Evolutionary conservation across 2,888 invertebrate species (phyloP), one percentile per base, ranked within the genome.

Genomic region (Orthonychiurus folsomi): DNA sequence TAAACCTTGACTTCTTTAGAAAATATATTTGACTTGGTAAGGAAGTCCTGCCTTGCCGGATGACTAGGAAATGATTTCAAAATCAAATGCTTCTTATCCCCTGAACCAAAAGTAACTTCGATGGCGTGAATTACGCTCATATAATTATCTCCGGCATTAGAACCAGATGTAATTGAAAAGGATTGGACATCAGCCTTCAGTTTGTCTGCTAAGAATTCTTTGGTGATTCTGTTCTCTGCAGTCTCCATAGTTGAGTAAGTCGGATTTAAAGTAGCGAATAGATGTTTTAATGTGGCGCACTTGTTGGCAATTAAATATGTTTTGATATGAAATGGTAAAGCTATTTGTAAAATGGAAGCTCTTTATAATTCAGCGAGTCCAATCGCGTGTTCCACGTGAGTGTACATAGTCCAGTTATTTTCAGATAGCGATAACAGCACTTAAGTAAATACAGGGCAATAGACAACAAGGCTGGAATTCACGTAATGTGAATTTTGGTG

Each of bases 21-120:
- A 52, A 71, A 69, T 15, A 66, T 61, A 25, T 68, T 68, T 0
- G 47, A 12, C 12, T 57, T 60, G 23, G 62, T 62, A 0, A 66
- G 52, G 37, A 65, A 66, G 18, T 55, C 50, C 59, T 67, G 67
- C 15, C 66, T 24, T 1, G 56, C 28, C 9, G 66, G 64, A 50
- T 68, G 59, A 2, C 20, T 27, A 3, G 70, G 70, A 21, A 60
- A 69, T 28, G 62, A 64, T 62, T 71, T 71, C 0, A 66, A 9
- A 2, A 71, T 9, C 15, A 65, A 52, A 52, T 65, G 61, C 28
- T n/a, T 15, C 2, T 25, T 21, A 20, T 56, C 28, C 21, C 47
- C 1, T 48, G 47, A 1, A 3, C 3, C 37, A 18, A n/a, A 12
- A 9, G 3, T 57, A 15, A 65, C 56, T 2, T 52, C 55, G 18